Evolutionary conservation across 2,797 vertebrate genomes (phyloP).

Genomic region (Peromyscus attwateri): DNA sequence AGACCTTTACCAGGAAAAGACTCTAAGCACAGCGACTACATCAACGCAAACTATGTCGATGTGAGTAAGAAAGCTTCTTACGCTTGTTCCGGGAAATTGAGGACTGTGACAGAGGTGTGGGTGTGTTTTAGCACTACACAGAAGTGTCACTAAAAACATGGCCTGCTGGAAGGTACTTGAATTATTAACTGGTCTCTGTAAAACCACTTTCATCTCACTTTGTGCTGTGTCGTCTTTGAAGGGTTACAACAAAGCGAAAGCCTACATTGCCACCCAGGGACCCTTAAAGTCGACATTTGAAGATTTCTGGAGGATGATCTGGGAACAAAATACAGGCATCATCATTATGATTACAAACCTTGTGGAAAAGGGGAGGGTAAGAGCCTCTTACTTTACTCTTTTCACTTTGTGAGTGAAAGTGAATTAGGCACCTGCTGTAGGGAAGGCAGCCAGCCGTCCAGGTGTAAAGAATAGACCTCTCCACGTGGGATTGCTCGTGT

Average conservation of each 20-base stretch:
- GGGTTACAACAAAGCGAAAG: constrained; percentile 98
- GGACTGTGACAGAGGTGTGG: not conserved
- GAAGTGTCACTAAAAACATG: constrained; percentile 56
- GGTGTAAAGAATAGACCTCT: not conserved
- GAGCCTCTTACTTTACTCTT: constrained; percentile 71
- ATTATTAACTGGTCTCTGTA: constrained; percentile 85
- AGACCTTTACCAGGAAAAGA: constrained; percentile 97
- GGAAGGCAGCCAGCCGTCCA: not conserved
- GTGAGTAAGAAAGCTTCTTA: constrained; percentile 90
- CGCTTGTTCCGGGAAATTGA: constrained; percentile 66
- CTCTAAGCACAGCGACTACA: constrained; percentile 99
- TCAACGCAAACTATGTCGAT: constrained; percentile 99
- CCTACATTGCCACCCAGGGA: constrained; percentile 98
- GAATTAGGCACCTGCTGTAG: not conserved
- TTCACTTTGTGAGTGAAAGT: not conserved
- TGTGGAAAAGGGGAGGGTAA: constrained; percentile 98
- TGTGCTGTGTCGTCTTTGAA: constrained; percentile 89
- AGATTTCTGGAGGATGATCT: constrained; percentile 99
- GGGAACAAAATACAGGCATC: constrained; percentile 98
- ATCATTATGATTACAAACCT: constrained; percentile 99
- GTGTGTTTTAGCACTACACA: constrained; percentile 23
- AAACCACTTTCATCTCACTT: constrained; percentile 83
- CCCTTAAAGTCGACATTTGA: constrained; percentile 99
- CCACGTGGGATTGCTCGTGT: not conserved
- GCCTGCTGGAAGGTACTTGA: constrained; percentile 79